Conservation (phyloP, 2,113 vertebrate genomes). For the Tricholaema leucomelas region DNA sequence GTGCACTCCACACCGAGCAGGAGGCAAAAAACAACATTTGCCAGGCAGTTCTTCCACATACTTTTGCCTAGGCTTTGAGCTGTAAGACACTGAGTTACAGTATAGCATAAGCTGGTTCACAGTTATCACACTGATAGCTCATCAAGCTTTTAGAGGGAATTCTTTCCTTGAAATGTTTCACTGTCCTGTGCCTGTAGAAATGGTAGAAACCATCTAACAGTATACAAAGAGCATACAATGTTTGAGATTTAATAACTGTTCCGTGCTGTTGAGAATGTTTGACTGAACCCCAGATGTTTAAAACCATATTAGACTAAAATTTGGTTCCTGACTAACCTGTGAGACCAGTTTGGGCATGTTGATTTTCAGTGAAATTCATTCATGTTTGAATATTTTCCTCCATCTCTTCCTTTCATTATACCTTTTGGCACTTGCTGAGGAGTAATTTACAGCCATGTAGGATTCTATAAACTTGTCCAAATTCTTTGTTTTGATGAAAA, state of each 20-base stretch:
- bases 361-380: slow-evolving; percentile 13
- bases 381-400: slow-evolving; percentile 39
- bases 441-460: slow-evolving; percentile 54
- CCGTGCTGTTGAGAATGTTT: not conserved
- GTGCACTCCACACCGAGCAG: not conserved
- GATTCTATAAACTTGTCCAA: slow-evolving; percentile 41
- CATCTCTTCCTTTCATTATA: slow-evolving; percentile 48
- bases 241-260: not conserved
- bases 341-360: not conserved
- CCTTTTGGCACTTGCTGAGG: slow-evolving; percentile 38
- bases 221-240: not conserved
- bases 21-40: not conserved
- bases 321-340: not conserved
- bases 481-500: slow-evolving; percentile 65
- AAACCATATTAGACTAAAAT: not conserved
- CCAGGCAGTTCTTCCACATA: not conserved
- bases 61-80: not conserved
- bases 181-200: not conserved
- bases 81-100: not conserved
- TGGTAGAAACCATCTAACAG: not conserved
- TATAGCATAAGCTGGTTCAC: not conserved
- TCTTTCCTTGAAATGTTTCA: not conserved
- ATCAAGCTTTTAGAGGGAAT: not conserved
- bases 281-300: not conserved
- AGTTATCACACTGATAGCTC: not conserved